Evolutionary conservation across 1,140 invertebrate genomes (phyloP).

Genomic region (Melanaphis sacchari): DNA sequence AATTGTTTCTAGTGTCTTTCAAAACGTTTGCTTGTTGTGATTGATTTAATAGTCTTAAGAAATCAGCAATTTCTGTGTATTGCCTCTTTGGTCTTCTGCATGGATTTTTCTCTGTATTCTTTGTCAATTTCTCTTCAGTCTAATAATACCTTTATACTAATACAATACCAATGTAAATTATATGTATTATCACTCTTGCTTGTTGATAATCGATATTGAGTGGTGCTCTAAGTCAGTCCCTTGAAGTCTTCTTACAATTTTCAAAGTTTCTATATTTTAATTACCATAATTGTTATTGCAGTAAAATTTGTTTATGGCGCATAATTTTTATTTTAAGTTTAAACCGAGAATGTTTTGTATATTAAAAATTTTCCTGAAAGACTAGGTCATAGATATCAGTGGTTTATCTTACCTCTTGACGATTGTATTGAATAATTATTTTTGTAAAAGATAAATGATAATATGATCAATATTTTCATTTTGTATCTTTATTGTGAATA

Average conservation of each 20-base stretch:
- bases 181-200: neutral
- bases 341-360: neutral
- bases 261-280: neutral
- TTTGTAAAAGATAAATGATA: constrained; percentile 61
- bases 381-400: neutral
- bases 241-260: neutral
- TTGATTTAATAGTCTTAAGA: neutral
- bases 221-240: neutral
- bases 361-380: neutral
- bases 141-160: neutral
- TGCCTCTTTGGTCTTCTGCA: neutral
- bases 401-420: neutral
- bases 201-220: neutral
- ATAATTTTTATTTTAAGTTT: neutral
- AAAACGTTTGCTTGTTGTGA: neutral
- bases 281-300: neutral
- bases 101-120: neutral
- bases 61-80: neutral
- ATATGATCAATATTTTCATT: neutral
- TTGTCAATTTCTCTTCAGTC: too few relatives aligned
- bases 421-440: neutral
- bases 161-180: neutral
- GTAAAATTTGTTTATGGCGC: neutral
- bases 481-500: neutral
- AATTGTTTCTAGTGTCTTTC: neutral